Conservation (phyloP, 2,797 vertebrate genomes). For the Esox lucius region DNA sequence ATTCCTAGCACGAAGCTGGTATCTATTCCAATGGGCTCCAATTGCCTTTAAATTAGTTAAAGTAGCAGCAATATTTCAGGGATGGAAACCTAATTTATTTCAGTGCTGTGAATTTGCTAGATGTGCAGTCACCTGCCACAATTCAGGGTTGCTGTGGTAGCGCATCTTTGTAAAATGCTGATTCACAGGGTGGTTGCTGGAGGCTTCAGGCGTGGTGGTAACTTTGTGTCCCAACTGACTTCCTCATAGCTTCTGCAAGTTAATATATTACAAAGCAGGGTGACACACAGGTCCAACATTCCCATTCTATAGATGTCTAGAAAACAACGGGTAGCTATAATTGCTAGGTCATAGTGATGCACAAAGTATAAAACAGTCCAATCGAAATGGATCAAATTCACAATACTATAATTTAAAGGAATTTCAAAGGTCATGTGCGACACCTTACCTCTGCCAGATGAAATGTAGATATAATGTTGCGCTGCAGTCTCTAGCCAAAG, state of each 20-base stretch:
- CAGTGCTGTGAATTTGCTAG: slow-evolving; percentile 18
- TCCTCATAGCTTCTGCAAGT: slow-evolving; percentile 53
- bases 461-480: slow-evolving; percentile 67
- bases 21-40: slow-evolving; percentile 63
- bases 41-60: slow-evolving; percentile 40
- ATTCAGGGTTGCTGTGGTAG: slow-evolving; percentile 43
- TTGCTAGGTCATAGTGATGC: neutral
- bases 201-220: slow-evolving; percentile 48
- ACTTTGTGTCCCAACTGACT: slow-evolving; percentile 53
- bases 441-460: slow-evolving; percentile 72
- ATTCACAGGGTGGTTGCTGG: slow-evolving; percentile 45
- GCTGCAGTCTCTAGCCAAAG: slow-evolving; percentile 40
- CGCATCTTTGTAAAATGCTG: slow-evolving; percentile 48
- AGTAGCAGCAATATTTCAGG: neutral
- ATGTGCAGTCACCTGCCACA: slow-evolving; percentile 53
- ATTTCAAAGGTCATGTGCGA: neutral
- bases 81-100: neutral
- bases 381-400: neutral
- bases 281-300: too few species aligned
- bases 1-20: slow-evolving; percentile 55
- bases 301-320: too few species aligned
- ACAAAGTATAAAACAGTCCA: neutral
- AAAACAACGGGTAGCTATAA: too few species aligned
- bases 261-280: neutral
- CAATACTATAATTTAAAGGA: neutral